Evolutionary conservation across 1,140 invertebrate genomes (phyloP).

Genomic region (Kradibia gibbosae): DNA sequence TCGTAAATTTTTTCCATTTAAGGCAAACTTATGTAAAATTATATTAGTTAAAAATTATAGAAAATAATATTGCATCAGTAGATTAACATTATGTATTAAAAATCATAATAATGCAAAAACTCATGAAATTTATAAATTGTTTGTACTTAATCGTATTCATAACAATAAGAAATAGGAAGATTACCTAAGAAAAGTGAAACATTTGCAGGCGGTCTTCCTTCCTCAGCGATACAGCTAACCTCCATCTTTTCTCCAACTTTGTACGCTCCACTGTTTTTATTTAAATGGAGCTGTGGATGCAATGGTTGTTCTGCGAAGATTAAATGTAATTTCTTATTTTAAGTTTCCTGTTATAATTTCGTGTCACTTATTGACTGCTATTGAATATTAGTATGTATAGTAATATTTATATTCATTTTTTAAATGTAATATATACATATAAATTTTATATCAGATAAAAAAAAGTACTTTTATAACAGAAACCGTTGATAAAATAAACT

Average conservation of each 20-base stretch:
- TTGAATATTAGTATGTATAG: too few relatives aligned
- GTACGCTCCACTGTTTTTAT: constrained; percentile 70
- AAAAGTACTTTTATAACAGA: too few relatives aligned
- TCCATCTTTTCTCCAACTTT: constrained; percentile 76
- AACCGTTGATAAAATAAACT: too few relatives aligned
- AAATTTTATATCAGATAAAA: too few relatives aligned
- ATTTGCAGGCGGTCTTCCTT: constrained; percentile 81
- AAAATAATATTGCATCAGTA: too few relatives aligned
- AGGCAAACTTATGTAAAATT: too few relatives aligned
- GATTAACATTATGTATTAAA: too few relatives aligned
- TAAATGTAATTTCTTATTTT: constrained; percentile 43
- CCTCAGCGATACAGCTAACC: constrained; percentile 78
- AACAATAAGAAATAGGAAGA: background rate
- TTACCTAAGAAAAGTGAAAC: constrained; percentile 75
- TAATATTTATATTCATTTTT: too few relatives aligned
- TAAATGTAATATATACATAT: too few relatives aligned
- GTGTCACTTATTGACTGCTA: background rate
- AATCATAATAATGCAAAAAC: too few relatives aligned
- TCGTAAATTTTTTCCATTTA: too few relatives aligned
- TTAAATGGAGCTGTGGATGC: constrained; percentile 72
- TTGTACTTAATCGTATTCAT: background rate
- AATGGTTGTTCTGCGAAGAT: constrained; percentile 75
- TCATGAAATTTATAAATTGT: background rate
- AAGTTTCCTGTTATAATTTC: background rate
- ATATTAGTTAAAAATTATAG: too few relatives aligned